Conservation (phyloP, 37 sponge, comb jelly and placozoan genomes). For the Chondrosia reniformis region DNA sequence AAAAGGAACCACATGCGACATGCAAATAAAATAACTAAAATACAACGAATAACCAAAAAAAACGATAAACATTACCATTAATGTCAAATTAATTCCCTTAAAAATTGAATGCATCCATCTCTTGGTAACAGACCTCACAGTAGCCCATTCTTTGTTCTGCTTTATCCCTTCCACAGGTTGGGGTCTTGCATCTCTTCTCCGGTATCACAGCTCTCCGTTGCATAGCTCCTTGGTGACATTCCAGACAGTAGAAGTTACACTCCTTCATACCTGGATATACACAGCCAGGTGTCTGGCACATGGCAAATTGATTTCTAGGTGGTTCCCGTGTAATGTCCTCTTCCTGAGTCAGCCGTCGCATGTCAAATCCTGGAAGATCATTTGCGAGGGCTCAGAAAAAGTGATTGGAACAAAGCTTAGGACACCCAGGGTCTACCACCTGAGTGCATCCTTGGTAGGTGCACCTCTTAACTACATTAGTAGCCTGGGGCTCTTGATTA, state of each 20-base stretch:
- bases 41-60: no score
- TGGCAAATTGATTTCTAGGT: neutral
- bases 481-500: neutral
- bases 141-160: neutral
- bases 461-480: neutral
- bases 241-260: neutral
- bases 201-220: neutral
- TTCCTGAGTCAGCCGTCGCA: neutral
- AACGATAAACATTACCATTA: no score
- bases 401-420: neutral
- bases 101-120: no score
- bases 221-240: neutral
- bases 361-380: constrained; percentile 5
- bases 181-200: neutral
- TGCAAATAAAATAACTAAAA: no score
- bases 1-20: no score
- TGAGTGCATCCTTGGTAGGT: neutral
- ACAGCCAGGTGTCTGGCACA: constrained; percentile 8
- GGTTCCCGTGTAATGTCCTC: neutral
- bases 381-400: neutral
- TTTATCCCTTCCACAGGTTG: neutral
- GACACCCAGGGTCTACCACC: neutral
- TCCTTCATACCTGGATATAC: neutral
- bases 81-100: no score
- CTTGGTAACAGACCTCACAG: constrained; percentile 11